A percentile compares a stretch with the other conserved stretches of the same genome.
Conservation (phyloP, 2,797 vertebrate genomes). For the Neosalanx taihuensis region DNA sequence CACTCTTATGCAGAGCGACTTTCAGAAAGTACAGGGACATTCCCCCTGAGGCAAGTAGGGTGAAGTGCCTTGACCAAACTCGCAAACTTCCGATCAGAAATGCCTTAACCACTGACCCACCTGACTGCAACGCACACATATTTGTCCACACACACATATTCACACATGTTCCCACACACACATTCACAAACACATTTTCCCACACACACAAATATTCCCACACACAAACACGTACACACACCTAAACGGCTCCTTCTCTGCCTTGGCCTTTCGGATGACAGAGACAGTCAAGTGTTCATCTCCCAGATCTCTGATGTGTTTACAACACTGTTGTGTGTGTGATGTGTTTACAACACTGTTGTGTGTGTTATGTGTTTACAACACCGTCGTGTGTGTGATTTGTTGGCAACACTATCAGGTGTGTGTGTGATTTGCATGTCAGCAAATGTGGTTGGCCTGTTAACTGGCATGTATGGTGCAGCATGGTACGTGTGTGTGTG, state of each 20-base stretch:
- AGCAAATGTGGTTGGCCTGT: conserved; percentile 69
- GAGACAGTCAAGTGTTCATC: background rate
- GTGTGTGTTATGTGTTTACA: no score
- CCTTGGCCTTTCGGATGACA: no score
- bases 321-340: conserved; percentile 11
- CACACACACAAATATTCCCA: background rate
- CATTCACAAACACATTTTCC: background rate
- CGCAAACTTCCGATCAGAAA: no score
- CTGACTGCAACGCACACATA: no score
- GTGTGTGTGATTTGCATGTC: conserved; percentile 27
- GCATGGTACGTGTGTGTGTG: conserved; percentile 49
- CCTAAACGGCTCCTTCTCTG: background rate
- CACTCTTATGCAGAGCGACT: no score
- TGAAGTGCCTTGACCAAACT: no score
- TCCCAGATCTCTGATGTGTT: conserved; percentile 17
- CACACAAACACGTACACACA: conserved; percentile 2
- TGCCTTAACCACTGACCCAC: no score
- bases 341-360: conserved; percentile 9
- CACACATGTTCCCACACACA: conserved; percentile 6
- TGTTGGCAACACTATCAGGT: conserved; percentile 11
- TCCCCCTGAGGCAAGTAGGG: no score
- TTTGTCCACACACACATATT: conserved; percentile 20
- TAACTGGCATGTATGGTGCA: conserved; percentile 54
- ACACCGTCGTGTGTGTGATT: conserved; percentile 19
- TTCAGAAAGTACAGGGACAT: no score